A percentile compares a stretch with the other conserved stretches of the same genome.
Evolutionary conservation across 2,113 vertebrate genomes (phyloP).

Genomic region (Pelobates fuscus): DNA sequence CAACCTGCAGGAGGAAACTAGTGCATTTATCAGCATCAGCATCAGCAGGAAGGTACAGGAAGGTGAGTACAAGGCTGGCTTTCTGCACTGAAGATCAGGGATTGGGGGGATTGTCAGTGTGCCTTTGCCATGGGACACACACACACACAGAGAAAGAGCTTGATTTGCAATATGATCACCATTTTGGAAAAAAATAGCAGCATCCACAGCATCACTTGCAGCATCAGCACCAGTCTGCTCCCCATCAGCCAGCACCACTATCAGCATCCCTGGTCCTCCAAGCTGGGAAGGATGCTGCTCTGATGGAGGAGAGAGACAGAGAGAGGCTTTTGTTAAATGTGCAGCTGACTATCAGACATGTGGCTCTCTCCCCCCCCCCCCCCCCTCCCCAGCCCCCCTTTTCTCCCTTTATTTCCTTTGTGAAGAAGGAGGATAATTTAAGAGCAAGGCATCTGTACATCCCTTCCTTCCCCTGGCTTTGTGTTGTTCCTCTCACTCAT

Average conservation of each 20-base stretch:
- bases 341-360: conserved; percentile 8
- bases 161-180: too few species aligned
- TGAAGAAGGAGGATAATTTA: conserved; percentile 12
- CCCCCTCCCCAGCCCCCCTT: too few species aligned
- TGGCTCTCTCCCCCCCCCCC: too few species aligned
- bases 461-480: neutral
- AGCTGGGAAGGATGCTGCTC: conserved; percentile 27
- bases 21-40: too few species aligned
- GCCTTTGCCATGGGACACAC: too few species aligned
- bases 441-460: conserved; percentile 35
- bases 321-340: neutral
- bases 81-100: too few species aligned
- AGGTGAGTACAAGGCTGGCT: conserved; percentile 5
- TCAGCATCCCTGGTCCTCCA: too few species aligned
- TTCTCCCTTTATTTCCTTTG: conserved; percentile 22
- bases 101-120: too few species aligned
- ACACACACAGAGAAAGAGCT: too few species aligned
- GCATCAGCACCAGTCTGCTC: neutral
- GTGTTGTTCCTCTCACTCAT: neutral
- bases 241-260: neutral
- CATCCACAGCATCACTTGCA: neutral
- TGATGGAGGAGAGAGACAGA: conserved; percentile 10
- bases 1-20: conserved; percentile 1
- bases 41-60: neutral
- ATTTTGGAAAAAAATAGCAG: too few species aligned